A percentile compares a stretch with the other conserved stretches of the same genome.
These are phyloP conservation scores for Halcyon leucocephala DNA, from an alignment of 2,797 vertebrate genomes.

Conservation along the genomic window DNA sequence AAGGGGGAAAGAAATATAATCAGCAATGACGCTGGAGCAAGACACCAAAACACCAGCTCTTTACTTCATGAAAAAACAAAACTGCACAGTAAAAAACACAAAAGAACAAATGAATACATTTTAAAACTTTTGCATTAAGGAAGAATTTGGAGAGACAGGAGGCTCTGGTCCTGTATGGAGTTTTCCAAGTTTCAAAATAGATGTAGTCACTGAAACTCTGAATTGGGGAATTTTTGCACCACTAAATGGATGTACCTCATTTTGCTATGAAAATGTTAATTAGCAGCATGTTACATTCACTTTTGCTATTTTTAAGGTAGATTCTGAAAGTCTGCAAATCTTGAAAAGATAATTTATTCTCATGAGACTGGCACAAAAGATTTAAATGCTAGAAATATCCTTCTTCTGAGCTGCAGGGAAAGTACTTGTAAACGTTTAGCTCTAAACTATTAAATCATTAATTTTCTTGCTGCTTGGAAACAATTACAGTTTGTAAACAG, in stretches of 20 bases:
- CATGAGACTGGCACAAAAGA: not conserved
- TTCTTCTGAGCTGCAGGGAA: not conserved
- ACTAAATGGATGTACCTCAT: not conserved
- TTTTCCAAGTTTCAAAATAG: not conserved
- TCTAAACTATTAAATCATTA: constrained; percentile 27
- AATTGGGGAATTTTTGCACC: not conserved
- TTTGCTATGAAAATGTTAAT: not conserved
- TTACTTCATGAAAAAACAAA: not conserved
- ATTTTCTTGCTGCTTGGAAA: constrained; percentile 30
- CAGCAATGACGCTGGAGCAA: not conserved
- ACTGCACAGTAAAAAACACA: not conserved
- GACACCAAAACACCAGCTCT: not conserved
- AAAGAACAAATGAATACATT: not conserved
- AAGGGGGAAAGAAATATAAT: not conserved
- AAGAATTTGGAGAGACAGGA: not conserved
- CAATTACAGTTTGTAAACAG: not conserved
- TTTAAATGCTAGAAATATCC: not conserved
- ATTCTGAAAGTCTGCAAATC: not conserved
- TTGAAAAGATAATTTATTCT: not conserved
- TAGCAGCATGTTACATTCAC: not conserved
- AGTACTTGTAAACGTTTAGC: not conserved
- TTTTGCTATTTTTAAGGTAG: not conserved
- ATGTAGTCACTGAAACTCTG: not conserved
- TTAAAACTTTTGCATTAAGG: not conserved
- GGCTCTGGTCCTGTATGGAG: not conserved